Evolutionary conservation across 2,888 invertebrate genomes (phyloP), one percentile per base, ranked within the genome.

Genomic region (Trisateles emortualis): DNA sequence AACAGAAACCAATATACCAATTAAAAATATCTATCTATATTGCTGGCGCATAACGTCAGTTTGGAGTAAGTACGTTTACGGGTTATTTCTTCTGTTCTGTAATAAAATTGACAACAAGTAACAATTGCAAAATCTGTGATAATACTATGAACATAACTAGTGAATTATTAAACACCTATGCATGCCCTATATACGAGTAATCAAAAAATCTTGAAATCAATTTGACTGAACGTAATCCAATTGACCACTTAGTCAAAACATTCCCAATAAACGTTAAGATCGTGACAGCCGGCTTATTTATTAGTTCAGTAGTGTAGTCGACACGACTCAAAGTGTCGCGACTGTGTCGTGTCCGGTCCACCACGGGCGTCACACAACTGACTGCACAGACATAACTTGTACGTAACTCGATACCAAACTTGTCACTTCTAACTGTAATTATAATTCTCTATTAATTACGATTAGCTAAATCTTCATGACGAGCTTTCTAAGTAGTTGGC

Each of bases 321-420:
- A 64, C 54, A 33, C 45, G 43, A 59, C 39, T 42, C 55, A 67
- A 61, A 74, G 59, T 76, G 75, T 72, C 70, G 64, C 59, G 68
- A 65, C 68, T 53, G 69, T 67, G 75, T 81, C 82, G 76, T 79
- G 82, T 81, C 81, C 72, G 76, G 76, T 83, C 78, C 76, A 68
- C 74, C 81, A 80, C 81, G 83, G 82, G 80, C 84, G 84, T 80
- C 86, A 74, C 67, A 76, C 87, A 83, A 83, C 67, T 72, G 78
- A 87, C 59, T 87, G 87, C 81, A 76, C 87, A 64, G 65, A 73
- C 78, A 72, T 79, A 79, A 84, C 84, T 75, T 78, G 75, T 84
- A 81, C 74, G 87, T 84, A 87, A 90, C 80, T 73, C 70, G 81
- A 90, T 79, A 86, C 81, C 55, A 54, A 72, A 76, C 78, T 77